Evolutionary conservation across 2,113 vertebrate species (phyloP), one percentile per base, ranked within the genome.

Genomic region (Sakesphorus luctuosus): DNA sequence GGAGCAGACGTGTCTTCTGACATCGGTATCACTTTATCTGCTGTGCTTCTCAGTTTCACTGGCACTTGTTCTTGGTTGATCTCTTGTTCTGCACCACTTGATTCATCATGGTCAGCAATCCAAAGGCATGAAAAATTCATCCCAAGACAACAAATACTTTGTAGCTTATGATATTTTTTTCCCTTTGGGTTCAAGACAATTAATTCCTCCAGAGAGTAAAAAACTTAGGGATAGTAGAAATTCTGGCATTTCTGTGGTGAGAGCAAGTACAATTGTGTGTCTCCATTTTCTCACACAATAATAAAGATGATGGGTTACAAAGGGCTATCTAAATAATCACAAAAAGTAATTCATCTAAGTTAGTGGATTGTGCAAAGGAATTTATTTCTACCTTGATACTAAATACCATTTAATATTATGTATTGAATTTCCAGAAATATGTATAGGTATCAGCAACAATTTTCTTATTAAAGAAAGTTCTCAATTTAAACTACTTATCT

Each of bases 101-200:
- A 95, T 95, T 93, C 69, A 93, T 89, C 88, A 89, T 0, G 11
- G 66, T 79, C 93, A 92, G 80, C 23, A 15, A 89, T 82, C 52
- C 73, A 84, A 33, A 4, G 72, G 31, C 88, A 93, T 84, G 86
- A 96, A 93, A 97, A 87, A 94, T 84, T 96, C 83, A 93, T 94
- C 53, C 40, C 10, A 7, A 43, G 38, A 78, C 80, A 94, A 92
- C 75, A 94, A 81, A 89, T 78, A 53, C 62, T 78, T 89, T 58
- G 63, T 71, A 83, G 36, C 62, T 89, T 91, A 86, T 89, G 65
- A 47, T 89, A 84, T 68, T 94, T 67, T 18, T 84, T 86, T 86
- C 69, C 65, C 26, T 87, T 81, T 89, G 76, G 52, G 88, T 89
- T 93, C 62, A 72, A 73, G 65, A 29, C 58, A 94, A 65, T 82